Conservation (phyloP, 2,888 invertebrate species). For the Synergus umbraculus region DNA sequence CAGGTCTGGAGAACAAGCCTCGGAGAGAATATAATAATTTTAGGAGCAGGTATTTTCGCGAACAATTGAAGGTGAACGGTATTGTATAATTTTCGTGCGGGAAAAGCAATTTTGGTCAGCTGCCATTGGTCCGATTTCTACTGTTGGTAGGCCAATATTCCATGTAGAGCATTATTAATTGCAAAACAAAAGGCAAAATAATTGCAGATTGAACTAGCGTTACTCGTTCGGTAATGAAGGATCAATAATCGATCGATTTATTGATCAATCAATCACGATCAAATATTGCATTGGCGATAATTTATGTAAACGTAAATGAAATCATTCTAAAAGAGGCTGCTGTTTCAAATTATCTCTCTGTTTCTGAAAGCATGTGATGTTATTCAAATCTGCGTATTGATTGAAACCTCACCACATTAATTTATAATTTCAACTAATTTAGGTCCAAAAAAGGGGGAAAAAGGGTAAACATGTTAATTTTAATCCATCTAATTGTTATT, state of each 20-base stretch:
- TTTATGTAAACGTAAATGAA: slow-evolving; percentile 14
- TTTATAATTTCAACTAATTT: not conserved
- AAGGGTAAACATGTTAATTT: not conserved
- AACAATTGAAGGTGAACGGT: too few relatives aligned
- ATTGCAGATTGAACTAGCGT: not conserved
- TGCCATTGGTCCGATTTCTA: not conserved
- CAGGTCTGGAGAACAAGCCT: not conserved
- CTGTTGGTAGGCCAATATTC: not conserved
- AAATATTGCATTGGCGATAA: slow-evolving; percentile 20
- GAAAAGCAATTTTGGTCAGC: not conserved
- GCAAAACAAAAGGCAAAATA: slow-evolving; percentile 20
- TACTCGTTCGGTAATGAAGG: slow-evolving; percentile 6
- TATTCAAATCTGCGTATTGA: not conserved
- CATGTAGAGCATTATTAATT: slow-evolving; percentile 7
- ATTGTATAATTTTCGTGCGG: too few relatives aligned
- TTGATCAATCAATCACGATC: slow-evolving; percentile 17
- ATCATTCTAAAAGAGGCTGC: not conserved
- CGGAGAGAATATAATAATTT: not conserved
- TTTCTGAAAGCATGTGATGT: not conserved
- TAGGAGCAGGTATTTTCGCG: not conserved
- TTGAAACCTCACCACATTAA: not conserved
- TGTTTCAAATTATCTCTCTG: not conserved
- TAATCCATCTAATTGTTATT: not conserved
- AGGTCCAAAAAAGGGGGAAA: not conserved
- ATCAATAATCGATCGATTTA: not conserved